Evolutionary conservation across 2,113 vertebrate species (phyloP), one percentile per base, ranked within the genome.

Genomic region (Telmatochromis sp.): DNA sequence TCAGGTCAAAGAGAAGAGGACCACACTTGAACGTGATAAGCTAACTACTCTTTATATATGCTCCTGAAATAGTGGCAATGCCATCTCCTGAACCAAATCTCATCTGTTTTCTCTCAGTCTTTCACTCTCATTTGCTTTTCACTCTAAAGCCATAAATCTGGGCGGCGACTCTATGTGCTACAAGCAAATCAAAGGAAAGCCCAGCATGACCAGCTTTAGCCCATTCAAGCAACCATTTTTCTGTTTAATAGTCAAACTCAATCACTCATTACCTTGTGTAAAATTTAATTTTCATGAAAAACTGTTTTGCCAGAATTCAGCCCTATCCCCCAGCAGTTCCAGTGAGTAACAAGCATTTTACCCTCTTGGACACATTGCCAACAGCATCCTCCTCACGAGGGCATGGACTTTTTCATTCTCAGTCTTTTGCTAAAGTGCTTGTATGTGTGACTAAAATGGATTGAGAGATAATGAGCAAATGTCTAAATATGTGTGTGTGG

Each of bases 331-430:
- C 47, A 31, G 31, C 15, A 65, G 47, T 81, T 88, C 50, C 51
- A 45, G 45, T 15, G 63, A 60, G 21, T 63, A 73, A 82, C 55
- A 71, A 54, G 37, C 73, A 53, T 78, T 90, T 83, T 83, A 28
- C 54, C 68, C 68, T 73, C 79, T 82, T 45, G 51, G 82, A 65
- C 58, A 55, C 42, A 75, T 54, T 54, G 83, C 40, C 89, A 65
- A 82, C 51, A 82, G 81, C 84, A 55, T 28, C 55, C 21, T 86
- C 63, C 40, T 80, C 37, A 17, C 1, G 1, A 78, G 23, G 63
- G 55, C 75, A 82, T 1, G 6, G 42, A 7, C 68, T 54, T 80
- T 33, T 84, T 26, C 68, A 60, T 9, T 15, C 14, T 45, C 47
- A 54, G 45, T 60, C 0, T 58, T 58, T 37, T 50, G 42, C 71